Base-by-base conservation (phyloP, 2,888 invertebrate genomes). In the Ypsolopha sequella region DNA sequence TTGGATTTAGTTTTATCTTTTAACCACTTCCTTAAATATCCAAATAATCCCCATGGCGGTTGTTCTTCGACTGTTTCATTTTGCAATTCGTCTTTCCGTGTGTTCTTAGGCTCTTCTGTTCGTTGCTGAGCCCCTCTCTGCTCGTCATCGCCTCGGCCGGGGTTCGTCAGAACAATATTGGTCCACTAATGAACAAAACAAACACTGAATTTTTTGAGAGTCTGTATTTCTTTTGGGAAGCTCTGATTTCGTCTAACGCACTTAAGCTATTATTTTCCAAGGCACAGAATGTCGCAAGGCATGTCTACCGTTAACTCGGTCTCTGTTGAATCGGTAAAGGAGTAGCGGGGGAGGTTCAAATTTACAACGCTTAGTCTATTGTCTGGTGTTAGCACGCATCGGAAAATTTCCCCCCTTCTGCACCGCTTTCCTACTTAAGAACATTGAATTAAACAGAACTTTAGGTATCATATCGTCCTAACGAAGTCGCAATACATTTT, bases 161-260 rank as follows among this genome's bases (percentile, higher is more conserved):
- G n/a, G 53, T 58, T 59, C 51, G 55, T 52, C 60, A 60, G 53
- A 68, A 59, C 66, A 75, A 62, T 58, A 70, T 63, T 60, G 70
- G 56, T 70, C 76, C 73, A 69, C 85, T 84, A 82, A 79, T 80
- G 79, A 77, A 81, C 64, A 84, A 85, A 82, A 79, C 68, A 82
- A 76, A 84, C 73, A 76, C 84, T 84, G 77, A 80, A 68, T 77
- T 49, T 80, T 81, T 80, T 80, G 80, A 79, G 79, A 76, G 46
- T 35, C 35, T 35, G 8, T 2, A 9, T 13, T 24, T 9, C 13
- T 13, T 43, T 24, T 7, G 7, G 43, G 55, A 56, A 77, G 74
- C 76, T 76, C 76, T 76, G 74, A 77, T 81, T 81, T 82, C 82
- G 82, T 84, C 82, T 70, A 85, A 85, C 85, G 85, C 85, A 85